Base-by-base conservation (phyloP, 1,140 invertebrate species). In the Macrosteles quadrilineatus region DNA sequence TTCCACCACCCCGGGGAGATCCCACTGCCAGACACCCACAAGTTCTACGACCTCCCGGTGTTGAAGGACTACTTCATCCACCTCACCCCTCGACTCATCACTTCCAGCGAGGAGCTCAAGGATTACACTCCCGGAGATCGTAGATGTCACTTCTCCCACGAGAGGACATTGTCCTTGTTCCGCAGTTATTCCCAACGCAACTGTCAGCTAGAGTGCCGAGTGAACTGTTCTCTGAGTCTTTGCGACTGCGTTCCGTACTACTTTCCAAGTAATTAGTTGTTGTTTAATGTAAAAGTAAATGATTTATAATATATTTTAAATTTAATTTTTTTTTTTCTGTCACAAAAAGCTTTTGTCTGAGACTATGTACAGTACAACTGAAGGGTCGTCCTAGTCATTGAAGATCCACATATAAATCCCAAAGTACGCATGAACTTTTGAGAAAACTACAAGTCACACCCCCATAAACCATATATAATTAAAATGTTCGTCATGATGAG, bases 191-290 rank as follows among this genome's bases (percentile, higher is more conserved):
- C 80, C 0, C 76, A 78, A 62, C 67, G 69, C 21, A 81, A 83
- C 65, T 83, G 82, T 67, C 67, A 77, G 21, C 30, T 81, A 14
- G 82, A 83, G 67, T 83, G 82, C 71, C 66, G 76, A 11, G 72
- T 77, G 6, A 81, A 83, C 72, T 77, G 75, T 65, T 79, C 78
- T 2, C 64, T 78, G 30, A 31, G 71, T 4, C 55, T 27, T 27
- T 82, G 81, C 68, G 74, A 74, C 11, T 82, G 81, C 70, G 87
- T 88, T 27, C 83, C 85, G 69, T 88, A 87, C 74, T 85, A 86
- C 76, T 88, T 90, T 87, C 87, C 87, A 64, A 85, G 88, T 88
- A 77, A 85, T 77, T n/a, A n/a, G n/a, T n/a, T n/a, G n/a, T n/a
- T n/a, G n/a, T n/a, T n/a, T n/a, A n/a, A n/a, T n/a, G n/a, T n/a